Base-by-base conservation (phyloP, 2,888 invertebrate genomes). In the Sesamia inferens region DNA sequence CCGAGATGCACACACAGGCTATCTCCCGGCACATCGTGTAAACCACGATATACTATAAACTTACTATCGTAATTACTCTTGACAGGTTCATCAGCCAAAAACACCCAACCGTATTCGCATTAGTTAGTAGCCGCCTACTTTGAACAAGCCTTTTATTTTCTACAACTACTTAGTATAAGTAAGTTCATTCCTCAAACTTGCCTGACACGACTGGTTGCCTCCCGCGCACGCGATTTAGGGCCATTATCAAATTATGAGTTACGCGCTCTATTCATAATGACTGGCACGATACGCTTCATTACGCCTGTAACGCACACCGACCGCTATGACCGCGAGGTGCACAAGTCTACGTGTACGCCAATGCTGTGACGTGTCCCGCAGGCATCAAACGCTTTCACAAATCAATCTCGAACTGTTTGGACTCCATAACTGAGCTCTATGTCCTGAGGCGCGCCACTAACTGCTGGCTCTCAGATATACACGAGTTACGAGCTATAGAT, bases 301-400 rank as follows among this genome's bases (percentile, higher is more conserved):
- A 84, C 55, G 57, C 11, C 71, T 62, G 70, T 75, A 69, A 31
- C 71, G 64, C 64, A 70, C 82, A 57, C 73, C 70, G 71, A 72
- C 39, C 75, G 31, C 13, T 39, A 2, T 68, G 58, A 54, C 62
- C 48, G 31, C 66, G 47, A 55, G 24, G 54, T 65, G 24, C 58
- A n/a, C 54, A 22, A 48, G 66, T 59, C 65, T 42, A 54, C 44
- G 44, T 44, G 11, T 13, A 44, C 44, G 44, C 73, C 74, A 81
- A 31, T 71, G 81, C 64, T 51, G 68, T 65, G 80, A 78, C 64
- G 72, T 42, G 68, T 74, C 84, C 82, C 76, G 79, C 72, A 54
- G 82, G 76, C 79, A 81, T 72, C 64, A 66, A 68, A 66, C 65
- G 79, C 79, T 84, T 79, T 79, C 83, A 83, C 79, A 73, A 82